phyloP scores from a whole-genome alignment of 35 echinoderm and acorn worm species.

The Eucidaris tribuloides region DNA sequence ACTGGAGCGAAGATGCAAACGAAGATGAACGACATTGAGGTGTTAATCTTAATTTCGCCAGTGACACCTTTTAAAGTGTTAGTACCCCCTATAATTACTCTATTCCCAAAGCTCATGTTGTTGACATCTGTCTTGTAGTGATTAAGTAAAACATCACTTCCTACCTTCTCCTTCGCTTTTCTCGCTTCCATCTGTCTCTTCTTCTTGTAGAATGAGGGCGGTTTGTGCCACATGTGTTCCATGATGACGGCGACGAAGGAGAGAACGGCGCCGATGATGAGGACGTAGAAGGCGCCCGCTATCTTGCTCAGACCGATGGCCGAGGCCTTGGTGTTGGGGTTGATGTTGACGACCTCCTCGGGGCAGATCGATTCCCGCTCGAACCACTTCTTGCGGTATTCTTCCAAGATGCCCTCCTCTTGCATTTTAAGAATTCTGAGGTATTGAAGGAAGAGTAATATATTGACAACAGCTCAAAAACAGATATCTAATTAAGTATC shows the following conservation, averaged over 20 bases:
- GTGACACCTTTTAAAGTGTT: neutral
- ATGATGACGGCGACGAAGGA: constrained; percentile 88
- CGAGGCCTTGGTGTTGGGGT: constrained; percentile 56
- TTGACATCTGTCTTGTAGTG: neutral
- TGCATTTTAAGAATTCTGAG: constrained; percentile 89
- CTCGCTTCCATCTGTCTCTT: constrained; percentile 62
- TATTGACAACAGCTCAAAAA: too few species aligned
- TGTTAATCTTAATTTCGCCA: neutral
- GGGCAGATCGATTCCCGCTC: constrained; percentile 78
- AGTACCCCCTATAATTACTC: neutral
- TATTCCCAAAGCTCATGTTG: neutral
- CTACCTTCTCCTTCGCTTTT: constrained; percentile 51
- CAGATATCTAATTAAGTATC: neutral
- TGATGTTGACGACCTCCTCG: constrained; percentile 44
- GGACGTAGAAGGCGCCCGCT: constrained; percentile 93
- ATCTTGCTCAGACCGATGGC: constrained; percentile 80
- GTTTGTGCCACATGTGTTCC: constrained; percentile 94
- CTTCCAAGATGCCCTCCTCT: constrained; percentile 78
- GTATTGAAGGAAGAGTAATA: too few species aligned
- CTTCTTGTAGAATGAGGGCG: constrained; percentile 66
- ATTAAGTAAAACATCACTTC: neutral
- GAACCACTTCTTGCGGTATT: constrained; percentile 91
- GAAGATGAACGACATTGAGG: neutral
- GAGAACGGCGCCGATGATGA: constrained; percentile 86
- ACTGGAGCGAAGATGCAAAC: neutral